Percentiles rank a stretch among this genome's conserved stretches.
Evolutionary conservation across 1,140 invertebrate genomes (phyloP).

Genomic region (Pygmarrhopalites habei): DNA sequence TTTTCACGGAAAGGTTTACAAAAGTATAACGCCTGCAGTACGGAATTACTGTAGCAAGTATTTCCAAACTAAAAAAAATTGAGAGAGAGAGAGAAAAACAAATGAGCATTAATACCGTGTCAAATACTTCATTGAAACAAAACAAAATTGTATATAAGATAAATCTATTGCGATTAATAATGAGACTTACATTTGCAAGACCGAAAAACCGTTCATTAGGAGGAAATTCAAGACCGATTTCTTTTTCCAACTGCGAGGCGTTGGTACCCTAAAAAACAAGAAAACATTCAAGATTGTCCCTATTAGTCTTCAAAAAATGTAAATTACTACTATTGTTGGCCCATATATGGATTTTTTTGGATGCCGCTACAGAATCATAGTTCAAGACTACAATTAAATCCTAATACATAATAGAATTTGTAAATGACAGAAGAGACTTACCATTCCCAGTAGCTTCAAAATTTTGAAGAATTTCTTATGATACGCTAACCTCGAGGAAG

Average conservation of each 20-base stretch:
- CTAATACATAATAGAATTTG: no score
- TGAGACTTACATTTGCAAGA: conserved; percentile 88
- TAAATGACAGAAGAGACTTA: neutral
- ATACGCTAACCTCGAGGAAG: neutral
- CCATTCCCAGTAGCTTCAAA: conserved; percentile 11
- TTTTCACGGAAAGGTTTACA: conserved; percentile 98
- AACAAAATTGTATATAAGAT: no score
- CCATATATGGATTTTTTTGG: no score
- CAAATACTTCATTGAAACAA: no score
- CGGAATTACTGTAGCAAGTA: conserved; percentile 99
- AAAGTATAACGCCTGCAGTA: conserved; percentile 97
- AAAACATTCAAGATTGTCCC: neutral
- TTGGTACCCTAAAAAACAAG: conserved; percentile 75
- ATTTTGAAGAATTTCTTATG: conserved; percentile 7
- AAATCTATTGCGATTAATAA: no score
- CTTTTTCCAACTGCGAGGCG: conserved; percentile 94
- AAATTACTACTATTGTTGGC: no score
- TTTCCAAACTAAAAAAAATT: conserved; percentile 99
- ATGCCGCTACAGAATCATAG: no score
- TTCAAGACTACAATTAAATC: no score
- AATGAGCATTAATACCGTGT: no score
- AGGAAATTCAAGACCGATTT: conserved; percentile 95
- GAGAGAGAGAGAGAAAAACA: no score
- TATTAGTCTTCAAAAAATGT: no score
- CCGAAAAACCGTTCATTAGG: conserved; percentile 98